Conservation (phyloP, 2,113 vertebrate genomes). For the Otus sunia region DNA sequence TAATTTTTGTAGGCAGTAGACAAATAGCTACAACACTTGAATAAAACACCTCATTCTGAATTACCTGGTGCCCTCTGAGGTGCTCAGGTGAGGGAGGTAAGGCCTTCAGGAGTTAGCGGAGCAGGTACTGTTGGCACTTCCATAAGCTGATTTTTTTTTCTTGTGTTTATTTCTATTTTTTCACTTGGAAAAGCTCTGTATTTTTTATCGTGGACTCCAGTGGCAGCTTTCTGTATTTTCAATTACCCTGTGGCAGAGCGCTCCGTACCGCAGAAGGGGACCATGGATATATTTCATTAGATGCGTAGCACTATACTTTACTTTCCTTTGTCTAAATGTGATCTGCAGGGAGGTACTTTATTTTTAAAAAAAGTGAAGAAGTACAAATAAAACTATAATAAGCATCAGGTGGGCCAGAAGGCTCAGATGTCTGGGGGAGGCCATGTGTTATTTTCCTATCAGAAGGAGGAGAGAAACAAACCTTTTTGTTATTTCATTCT, state of each 20-base stretch:
- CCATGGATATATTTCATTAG: not conserved
- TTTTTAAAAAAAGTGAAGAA: not conserved
- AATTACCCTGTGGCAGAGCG: not conserved
- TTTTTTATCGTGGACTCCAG: not conserved
- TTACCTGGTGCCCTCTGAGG: not conserved
- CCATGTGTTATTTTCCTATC: not conserved
- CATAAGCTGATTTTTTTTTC: not conserved
- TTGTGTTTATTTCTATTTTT: not conserved
- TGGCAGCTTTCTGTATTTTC: not conserved
- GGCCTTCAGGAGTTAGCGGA: not conserved
- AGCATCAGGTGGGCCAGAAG: not conserved
- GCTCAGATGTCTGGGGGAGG: not conserved
- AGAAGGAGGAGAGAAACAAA: not conserved
- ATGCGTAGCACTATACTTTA: rapidly evolving
- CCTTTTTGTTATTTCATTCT: not conserved
- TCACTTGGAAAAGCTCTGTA: not conserved
- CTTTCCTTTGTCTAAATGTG: not conserved
- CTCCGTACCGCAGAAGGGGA: rapidly evolving
- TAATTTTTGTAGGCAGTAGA: not conserved
- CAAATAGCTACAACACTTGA: rapidly evolving
- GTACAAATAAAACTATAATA: not conserved
- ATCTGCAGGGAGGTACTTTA: not conserved
- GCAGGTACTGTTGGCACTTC: not conserved
- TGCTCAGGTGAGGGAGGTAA: rapidly evolving
- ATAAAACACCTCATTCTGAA: not conserved